Evolutionary conservation across 2,797 vertebrate genomes (phyloP).

Genomic region (Sciaenops ocellatus): DNA sequence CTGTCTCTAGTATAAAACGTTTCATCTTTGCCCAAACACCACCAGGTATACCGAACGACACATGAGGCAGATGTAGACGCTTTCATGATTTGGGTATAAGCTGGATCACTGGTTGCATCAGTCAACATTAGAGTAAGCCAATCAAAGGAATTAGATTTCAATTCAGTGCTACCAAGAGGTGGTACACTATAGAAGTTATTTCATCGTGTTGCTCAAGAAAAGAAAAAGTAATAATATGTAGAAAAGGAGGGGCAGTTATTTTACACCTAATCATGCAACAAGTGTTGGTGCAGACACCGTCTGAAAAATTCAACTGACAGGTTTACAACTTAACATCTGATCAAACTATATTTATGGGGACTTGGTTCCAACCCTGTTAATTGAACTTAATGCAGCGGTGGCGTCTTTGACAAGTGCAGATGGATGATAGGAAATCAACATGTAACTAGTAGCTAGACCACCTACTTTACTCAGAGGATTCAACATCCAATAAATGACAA

Average conservation of each 20-base stretch:
- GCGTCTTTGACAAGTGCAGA: slow-evolving; percentile 6
- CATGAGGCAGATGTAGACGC: not conserved
- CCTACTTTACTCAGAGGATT: not conserved
- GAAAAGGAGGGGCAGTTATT: not conserved
- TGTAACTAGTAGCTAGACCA: slow-evolving; percentile 2
- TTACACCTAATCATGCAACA: not conserved
- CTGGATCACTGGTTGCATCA: not conserved
- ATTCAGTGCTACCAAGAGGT: not conserved
- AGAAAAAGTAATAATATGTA: slow-evolving; percentile 7
- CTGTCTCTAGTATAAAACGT: not conserved
- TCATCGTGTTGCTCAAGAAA: not conserved
- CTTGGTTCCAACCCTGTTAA: not conserved
- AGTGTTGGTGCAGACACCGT: not conserved
- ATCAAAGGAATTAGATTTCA: not conserved
- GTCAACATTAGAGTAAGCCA: not conserved
- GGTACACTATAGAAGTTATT: not conserved
- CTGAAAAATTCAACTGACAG: slow-evolving; percentile 12
- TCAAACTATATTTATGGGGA: slow-evolving; percentile 4
- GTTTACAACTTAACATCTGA: slow-evolving; percentile 46
- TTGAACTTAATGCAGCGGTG: not conserved
- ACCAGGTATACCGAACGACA: not conserved
- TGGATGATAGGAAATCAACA: slow-evolving; percentile 9
- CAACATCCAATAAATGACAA: slow-evolving; percentile 3
- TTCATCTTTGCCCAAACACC: not conserved
- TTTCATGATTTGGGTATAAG: not conserved